Base-by-base conservation (phyloP, 23 tunicate species). In the Trididemnum nubilum region DNA sequence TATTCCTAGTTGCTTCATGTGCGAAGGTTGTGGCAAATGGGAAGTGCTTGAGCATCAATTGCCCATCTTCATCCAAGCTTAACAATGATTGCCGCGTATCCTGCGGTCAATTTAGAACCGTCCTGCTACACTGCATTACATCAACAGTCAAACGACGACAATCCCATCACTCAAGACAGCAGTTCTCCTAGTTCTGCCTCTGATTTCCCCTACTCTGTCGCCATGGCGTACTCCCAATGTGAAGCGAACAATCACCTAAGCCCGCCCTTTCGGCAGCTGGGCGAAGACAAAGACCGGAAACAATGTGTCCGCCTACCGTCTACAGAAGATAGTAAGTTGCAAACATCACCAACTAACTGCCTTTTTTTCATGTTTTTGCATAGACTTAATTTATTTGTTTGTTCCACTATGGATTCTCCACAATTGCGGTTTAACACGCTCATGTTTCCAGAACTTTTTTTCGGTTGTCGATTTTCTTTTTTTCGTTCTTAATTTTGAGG, bases 51-150 rank as follows among this genome's bases (percentile, higher is more conserved):
- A 7, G 54, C 12, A 7, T 44, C 9, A 44, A 44, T 15, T 44
- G 54, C n/a, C n/a, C n/a, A n/a, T n/a, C n/a, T n/a, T 44, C 54
- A 44, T 9, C 54, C 54, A 9, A 44, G 54, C 9, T 7, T 44
- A n/a, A 67, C 25, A 38, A 67, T 67, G 74, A 67, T 67, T 67
- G 74, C 74, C 33, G 74, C 74, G 26, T 24, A 38, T 67, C 33
- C 74, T 32, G 38, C 74, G 74, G 31, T 67, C 31, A 7, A 31
- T 38, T 37, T 67, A n/a, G 74, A 67, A 24, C 74, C 37, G 37
- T 3, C 38, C 9, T 12, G 38, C 18, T 67, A 67, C 22, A 67
- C 31, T 67, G 7, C 74, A 30, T 7, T 33, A 32, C 33, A 31
- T 38, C 38, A 67, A 33, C 38, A 37, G 2, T 67, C 74, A 3